Percentiles rank a stretch among this genome's conserved stretches.
Conservation (phyloP, 2,888 invertebrate genomes). For the Trypoxylon attenuatum region DNA sequence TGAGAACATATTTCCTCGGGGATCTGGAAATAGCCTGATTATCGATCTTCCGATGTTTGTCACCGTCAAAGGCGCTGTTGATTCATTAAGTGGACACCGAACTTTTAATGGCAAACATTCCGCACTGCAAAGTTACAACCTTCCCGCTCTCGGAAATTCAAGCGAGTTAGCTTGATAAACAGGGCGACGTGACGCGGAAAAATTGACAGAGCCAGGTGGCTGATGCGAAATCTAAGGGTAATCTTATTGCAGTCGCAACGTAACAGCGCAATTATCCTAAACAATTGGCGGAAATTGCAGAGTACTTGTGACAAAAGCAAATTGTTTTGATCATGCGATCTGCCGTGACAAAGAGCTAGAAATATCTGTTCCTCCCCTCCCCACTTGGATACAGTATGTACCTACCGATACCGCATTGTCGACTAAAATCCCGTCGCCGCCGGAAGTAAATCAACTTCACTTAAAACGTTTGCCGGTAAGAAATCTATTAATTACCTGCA, state of each 20-base stretch:
- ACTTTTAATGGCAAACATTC: neutral
- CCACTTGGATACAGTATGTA: neutral
- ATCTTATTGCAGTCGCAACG: neutral
- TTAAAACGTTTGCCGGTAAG: neutral
- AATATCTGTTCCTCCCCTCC: neutral
- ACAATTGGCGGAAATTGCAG: slow-evolving; percentile 2
- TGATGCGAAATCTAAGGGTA: neutral
- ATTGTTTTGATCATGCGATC: slow-evolving; percentile 7
- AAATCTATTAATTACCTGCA: neutral
- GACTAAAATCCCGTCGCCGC: neutral
- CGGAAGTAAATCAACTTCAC: neutral
- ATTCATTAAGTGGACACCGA: neutral
- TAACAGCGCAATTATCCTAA: slow-evolving; percentile 11
- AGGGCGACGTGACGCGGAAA: no score
- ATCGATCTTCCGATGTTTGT: neutral
- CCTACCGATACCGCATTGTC: neutral
- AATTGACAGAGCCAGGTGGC: neutral
- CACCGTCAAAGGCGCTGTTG: neutral
- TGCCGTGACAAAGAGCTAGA: slow-evolving; percentile 1
- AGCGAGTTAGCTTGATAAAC: no score
- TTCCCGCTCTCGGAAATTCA: no score
- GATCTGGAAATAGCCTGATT: no score
- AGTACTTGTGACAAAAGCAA: neutral
- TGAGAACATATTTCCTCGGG: no score
- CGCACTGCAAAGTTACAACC: neutral